Conservation (phyloP, 2,797 vertebrate species). For the Simalia tracyae region DNA sequence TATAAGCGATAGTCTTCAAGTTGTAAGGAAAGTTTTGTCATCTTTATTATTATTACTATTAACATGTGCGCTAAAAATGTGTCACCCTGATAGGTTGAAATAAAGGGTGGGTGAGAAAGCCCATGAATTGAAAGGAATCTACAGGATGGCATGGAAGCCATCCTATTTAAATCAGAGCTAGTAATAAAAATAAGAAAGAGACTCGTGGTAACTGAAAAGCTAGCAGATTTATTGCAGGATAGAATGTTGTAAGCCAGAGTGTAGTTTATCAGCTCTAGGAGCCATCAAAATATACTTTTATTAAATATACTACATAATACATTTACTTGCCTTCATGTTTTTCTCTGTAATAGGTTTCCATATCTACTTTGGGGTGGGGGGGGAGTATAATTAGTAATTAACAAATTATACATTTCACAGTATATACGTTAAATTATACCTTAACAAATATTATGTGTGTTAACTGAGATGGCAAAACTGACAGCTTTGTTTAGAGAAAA, state of each 20-base stretch:
- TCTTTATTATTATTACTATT: no score
- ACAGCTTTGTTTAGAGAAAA: no score
- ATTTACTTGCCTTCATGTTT: background rate
- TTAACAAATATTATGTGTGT: background rate
- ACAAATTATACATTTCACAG: background rate
- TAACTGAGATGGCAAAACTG: no score
- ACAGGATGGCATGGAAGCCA: background rate
- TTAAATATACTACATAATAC: background rate
- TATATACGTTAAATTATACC: background rate
- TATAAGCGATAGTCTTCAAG: no score
- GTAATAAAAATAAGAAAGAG: background rate
- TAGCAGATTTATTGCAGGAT: background rate
- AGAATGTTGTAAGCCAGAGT: background rate
- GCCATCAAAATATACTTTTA: background rate
- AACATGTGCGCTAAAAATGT: background rate
- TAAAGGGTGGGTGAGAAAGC: background rate
- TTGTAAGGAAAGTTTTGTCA: no score
- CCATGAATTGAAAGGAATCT: no score
- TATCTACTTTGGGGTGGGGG: background rate
- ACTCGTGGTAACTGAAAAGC: background rate
- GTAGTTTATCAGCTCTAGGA: background rate
- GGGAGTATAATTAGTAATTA: background rate
- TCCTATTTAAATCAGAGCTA: background rate
- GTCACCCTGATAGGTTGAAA: background rate
- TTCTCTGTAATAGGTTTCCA: background rate